Percentiles rank a stretch among this genome's conserved stretches.
Evolutionary conservation across 2,797 vertebrate species (phyloP).

Genomic region (Sebastiscus tertius): DNA sequence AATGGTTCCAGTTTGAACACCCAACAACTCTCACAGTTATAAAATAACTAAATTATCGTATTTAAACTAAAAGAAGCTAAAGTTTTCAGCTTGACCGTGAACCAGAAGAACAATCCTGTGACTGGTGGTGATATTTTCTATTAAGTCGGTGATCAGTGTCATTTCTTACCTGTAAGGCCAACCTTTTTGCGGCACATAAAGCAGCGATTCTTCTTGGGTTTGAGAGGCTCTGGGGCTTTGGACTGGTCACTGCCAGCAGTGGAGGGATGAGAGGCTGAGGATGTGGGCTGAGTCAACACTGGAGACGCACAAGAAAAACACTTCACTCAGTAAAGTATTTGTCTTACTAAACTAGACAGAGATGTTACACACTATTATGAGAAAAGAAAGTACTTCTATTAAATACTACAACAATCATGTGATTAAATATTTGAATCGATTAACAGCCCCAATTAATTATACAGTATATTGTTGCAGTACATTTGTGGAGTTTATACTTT

Average conservation of each 20-base stretch:
- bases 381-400: too few relatives aligned
- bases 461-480: neutral
- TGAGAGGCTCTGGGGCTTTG: slow-evolving; percentile 73
- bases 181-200: slow-evolving; percentile 91
- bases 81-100: neutral
- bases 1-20: too few relatives aligned
- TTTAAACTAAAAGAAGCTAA: neutral
- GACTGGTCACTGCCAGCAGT: slow-evolving; percentile 71
- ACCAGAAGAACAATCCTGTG: neutral
- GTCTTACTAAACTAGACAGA: neutral
- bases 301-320: neutral
- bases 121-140: too few relatives aligned
- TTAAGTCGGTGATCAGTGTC: fast-evolving
- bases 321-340: neutral
- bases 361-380: neutral
- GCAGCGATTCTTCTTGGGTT: slow-evolving; percentile 89
- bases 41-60: neutral
- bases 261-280: slow-evolving; percentile 54
- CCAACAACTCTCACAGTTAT: neutral
- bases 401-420: too few relatives aligned
- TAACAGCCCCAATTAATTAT: neutral
- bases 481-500: neutral
- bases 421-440: too few relatives aligned
- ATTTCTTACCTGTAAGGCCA: slow-evolving; percentile 87
- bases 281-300: slow-evolving; percentile 78